These are phyloP conservation scores for Pampus argenteus DNA, from an alignment of 2,797 vertebrate species.

Conservation along the genomic window DNA sequence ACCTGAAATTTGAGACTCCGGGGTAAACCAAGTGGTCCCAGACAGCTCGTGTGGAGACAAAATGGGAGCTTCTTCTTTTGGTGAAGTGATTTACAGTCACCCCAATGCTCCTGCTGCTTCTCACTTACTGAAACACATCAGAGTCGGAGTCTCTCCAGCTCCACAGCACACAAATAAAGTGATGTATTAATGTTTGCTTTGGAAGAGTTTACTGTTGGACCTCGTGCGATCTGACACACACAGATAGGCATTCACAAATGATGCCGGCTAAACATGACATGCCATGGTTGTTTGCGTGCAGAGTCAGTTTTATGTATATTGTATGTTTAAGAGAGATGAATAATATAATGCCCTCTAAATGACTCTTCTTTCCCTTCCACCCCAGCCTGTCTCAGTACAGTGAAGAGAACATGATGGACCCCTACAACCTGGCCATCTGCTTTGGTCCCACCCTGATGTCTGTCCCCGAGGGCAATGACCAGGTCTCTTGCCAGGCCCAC, in stretches of 20 bases:
- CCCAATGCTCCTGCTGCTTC: constrained; percentile 28
- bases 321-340: constrained; percentile 7
- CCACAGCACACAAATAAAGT: constrained; percentile 8
- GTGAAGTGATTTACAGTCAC: constrained; percentile 61
- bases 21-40: constrained; percentile 45
- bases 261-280: constrained; percentile 10
- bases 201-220: constrained; percentile 18
- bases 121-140: constrained; percentile 26
- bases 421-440: constrained; percentile 98
- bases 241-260: not conserved
- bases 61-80: constrained; percentile 39
- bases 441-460: constrained; percentile 98
- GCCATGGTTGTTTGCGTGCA: constrained; percentile 28
- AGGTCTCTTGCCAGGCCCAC: constrained; percentile 98
- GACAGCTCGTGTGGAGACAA: constrained; percentile 33
- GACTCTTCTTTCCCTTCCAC: not conserved
- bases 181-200: constrained; percentile 1
- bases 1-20: constrained; percentile 60
- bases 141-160: constrained; percentile 13
- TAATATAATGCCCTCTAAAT: constrained; percentile 16
- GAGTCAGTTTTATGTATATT: constrained; percentile 9
- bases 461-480: constrained; percentile 95
- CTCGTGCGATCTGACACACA: not conserved
- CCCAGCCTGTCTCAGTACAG: constrained; percentile 97
- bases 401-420: constrained; percentile 99